A percentile compares a stretch with the other conserved stretches of the same genome.
These are phyloP conservation scores for Hypomesus transpacificus DNA, from an alignment of 2,113 vertebrate species.

Conservation along the genomic window DNA sequence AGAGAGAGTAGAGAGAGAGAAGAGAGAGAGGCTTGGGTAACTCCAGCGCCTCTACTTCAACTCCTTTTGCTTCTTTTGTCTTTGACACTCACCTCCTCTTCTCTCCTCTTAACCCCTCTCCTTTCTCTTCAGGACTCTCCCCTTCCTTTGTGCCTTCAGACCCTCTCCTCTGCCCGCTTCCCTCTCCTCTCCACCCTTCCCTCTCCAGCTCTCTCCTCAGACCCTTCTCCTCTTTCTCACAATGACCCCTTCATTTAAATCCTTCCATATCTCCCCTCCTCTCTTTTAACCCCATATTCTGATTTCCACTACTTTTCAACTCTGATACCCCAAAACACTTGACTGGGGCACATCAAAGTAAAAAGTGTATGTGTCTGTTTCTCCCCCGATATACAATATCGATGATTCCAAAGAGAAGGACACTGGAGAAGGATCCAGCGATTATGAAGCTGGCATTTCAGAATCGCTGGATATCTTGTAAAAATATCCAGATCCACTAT, in stretches of 20 bases:
- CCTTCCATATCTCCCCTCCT: neutral
- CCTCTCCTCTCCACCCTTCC: conserved; percentile 16
- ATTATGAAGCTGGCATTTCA: no score
- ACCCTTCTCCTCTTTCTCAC: neutral
- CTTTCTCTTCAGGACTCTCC: neutral
- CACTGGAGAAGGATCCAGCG: no score
- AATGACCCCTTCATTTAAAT: neutral
- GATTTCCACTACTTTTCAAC: conserved; percentile 38
- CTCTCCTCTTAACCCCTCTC: conserved; percentile 26
- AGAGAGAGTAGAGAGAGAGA: neutral
- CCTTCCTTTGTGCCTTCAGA: neutral
- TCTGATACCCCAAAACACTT: neutral
- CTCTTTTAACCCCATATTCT: conserved; percentile 40
- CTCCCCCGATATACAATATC: no score
- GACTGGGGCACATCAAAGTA: no score
- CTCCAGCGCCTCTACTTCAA: neutral
- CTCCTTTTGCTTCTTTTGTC: neutral
- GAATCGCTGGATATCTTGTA: no score
- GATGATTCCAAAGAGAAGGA: no score
- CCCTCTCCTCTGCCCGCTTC: conserved; percentile 19
- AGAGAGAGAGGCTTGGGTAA: neutral
- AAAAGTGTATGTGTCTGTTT: no score
- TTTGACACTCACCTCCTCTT: neutral
- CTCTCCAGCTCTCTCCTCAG: conserved; percentile 15
- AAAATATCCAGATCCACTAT: no score